These are phyloP conservation scores for Mesocentrotus franciscanus DNA, from an alignment of 53 echinoderm and acorn worm species.

Conservation along the genomic window DNA sequence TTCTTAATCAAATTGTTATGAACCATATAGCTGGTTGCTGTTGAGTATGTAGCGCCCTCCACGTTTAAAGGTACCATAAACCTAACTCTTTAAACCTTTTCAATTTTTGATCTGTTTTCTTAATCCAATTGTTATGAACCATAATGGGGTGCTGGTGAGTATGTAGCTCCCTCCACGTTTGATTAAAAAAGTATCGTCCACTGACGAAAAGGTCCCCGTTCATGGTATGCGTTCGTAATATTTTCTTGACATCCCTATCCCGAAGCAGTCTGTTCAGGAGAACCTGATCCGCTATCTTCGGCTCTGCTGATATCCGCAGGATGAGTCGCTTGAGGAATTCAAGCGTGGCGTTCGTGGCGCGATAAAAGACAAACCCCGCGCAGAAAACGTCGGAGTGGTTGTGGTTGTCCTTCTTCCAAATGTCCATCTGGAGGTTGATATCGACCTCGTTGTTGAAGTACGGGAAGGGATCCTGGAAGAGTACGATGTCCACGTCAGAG, in stretches of 20 bases:
- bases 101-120: slow-evolving; percentile 66
- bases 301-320: slow-evolving; percentile 34
- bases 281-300: neutral
- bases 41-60: neutral
- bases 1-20: slow-evolving; percentile 85
- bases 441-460: slow-evolving; percentile 70
- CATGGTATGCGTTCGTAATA: neutral
- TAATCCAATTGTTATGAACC: slow-evolving; percentile 86
- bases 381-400: slow-evolving; percentile 57
- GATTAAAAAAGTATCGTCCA: slow-evolving; percentile 74
- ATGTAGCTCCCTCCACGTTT: slow-evolving; percentile 38
- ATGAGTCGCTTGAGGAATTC: slow-evolving; percentile 71
- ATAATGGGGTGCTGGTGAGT: slow-evolving; percentile 49
- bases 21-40: slow-evolving; percentile 61
- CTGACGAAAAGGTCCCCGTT: slow-evolving; percentile 69
- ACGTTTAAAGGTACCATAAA: no score
- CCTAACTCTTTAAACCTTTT: slow-evolving; percentile 65
- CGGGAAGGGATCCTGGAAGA: slow-evolving; percentile 79
- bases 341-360: slow-evolving; percentile 52
- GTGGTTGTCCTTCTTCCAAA: neutral
- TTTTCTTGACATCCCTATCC: neutral
- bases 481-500: slow-evolving; percentile 80
- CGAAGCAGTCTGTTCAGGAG: slow-evolving; percentile 10
- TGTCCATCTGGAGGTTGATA: slow-evolving; percentile 72
- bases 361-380: slow-evolving; percentile 80